A percentile compares a stretch with the other conserved stretches of the same genome.
Conservation (phyloP, 2,113 vertebrate genomes). For the Sorex araneus region DNA sequence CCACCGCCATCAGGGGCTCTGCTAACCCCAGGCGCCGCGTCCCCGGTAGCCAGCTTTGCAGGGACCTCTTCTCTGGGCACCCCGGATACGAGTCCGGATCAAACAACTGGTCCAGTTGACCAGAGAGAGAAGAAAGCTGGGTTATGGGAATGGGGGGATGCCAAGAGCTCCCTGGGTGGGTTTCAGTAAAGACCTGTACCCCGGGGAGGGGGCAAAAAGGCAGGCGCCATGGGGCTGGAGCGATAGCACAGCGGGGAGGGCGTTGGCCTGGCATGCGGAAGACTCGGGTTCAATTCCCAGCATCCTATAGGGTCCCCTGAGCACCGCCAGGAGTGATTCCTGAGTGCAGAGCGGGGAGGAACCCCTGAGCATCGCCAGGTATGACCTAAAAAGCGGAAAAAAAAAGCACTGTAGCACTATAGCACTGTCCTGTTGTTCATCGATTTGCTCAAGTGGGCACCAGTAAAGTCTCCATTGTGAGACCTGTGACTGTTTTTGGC, state of each 20-base stretch:
- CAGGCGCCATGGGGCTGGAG: not conserved
- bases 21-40: not conserved
- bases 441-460: too few species aligned
- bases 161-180: slow-evolving; percentile 3
- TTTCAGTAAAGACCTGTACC: slow-evolving; percentile 41
- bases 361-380: too few species aligned
- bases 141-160: not conserved
- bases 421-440: too few species aligned
- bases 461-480: too few species aligned
- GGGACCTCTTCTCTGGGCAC: not conserved
- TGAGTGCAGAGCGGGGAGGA: too few species aligned
- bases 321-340: too few species aligned
- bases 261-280: not conserved
- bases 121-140: slow-evolving; percentile 3
- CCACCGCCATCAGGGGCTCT: not conserved
- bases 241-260: too few species aligned
- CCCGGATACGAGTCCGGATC: not conserved
- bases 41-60: slow-evolving; percentile 24
- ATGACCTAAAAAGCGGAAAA: too few species aligned
- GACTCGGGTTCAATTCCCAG: too few species aligned
- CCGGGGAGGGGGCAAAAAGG: not conserved
- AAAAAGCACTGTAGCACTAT: too few species aligned
- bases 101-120: slow-evolving; percentile 22
- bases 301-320: too few species aligned
- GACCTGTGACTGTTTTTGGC: too few species aligned